Conservation (phyloP, 2,797 vertebrate species). For the Sebastes reedi region DNA sequence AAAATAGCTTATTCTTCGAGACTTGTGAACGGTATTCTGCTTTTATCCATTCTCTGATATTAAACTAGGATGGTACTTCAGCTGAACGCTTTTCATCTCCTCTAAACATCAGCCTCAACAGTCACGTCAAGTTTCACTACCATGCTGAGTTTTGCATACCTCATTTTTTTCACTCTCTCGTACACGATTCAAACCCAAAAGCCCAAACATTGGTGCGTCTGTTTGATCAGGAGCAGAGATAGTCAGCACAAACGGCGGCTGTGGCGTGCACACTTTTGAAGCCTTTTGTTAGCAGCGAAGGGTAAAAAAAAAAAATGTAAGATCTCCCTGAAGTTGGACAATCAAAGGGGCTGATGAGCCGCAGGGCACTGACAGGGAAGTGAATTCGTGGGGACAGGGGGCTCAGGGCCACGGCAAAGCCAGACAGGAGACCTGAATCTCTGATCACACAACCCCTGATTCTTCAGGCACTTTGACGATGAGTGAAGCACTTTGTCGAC, state of each 20-base stretch:
- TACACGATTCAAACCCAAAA: not conserved
- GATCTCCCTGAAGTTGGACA: conserved; percentile 57
- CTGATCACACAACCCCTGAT: conserved; percentile 49
- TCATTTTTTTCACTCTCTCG: not conserved
- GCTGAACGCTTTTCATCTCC: conserved; percentile 11
- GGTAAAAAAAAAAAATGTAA: conserved; percentile 36
- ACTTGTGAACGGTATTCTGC: not conserved
- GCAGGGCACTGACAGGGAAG: conserved; percentile 45
- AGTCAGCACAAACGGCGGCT: conserved; percentile 26
- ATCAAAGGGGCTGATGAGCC: conserved; percentile 52
- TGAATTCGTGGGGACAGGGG: conserved; percentile 44
- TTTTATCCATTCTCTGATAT: conserved; percentile 20
- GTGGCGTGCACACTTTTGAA: conserved; percentile 23
- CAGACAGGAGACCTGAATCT: conserved; percentile 40
- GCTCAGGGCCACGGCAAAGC: conserved; percentile 28
- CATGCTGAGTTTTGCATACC: not conserved
- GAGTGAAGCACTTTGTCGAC: conserved; percentile 49
- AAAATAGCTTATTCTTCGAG: not conserved
- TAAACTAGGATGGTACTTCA: not conserved
- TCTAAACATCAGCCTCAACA: conserved; percentile 10
- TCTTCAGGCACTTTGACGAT: conserved; percentile 35
- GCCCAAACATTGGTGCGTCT: not conserved
- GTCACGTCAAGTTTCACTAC: not conserved
- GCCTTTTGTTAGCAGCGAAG: conserved; percentile 24
- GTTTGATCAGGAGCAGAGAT: conserved; percentile 36